These are phyloP conservation scores for Biston betularia DNA, from an alignment of 2,888 invertebrate species.

Conservation along the genomic window DNA sequence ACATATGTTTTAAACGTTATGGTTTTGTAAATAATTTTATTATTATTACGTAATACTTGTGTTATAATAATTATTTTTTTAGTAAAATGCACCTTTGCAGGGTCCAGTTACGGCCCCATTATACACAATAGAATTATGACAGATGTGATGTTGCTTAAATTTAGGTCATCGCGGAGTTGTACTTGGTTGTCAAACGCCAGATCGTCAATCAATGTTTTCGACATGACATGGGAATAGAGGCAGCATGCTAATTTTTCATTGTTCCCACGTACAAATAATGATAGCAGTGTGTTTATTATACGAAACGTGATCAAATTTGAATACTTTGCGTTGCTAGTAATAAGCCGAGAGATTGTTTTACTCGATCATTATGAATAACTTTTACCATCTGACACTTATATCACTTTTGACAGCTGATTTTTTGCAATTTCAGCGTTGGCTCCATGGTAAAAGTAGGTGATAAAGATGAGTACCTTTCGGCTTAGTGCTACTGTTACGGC, in stretches of 20 bases:
- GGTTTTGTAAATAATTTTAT: constrained; percentile 27
- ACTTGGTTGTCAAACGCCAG: background rate
- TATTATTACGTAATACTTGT: constrained; percentile 8
- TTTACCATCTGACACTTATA: no score
- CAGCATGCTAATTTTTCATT: background rate
- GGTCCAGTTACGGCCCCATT: background rate
- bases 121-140: background rate
- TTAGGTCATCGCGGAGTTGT: background rate
- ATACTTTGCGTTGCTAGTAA: no score
- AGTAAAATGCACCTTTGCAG: constrained; percentile 6
- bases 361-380: no score
- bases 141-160: background rate
- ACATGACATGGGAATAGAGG: no score
- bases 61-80: constrained; percentile 7
- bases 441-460: no score
- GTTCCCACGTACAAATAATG: background rate
- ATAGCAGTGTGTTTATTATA: background rate
- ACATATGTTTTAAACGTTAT: constrained; percentile 22
- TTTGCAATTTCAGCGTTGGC: no score
- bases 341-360: no score
- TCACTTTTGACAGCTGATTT: no score
- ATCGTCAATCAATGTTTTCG: background rate
- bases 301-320: background rate
- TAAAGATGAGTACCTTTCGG: no score
- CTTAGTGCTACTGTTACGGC: no score